These are phyloP conservation scores for Pseudachorutes palmiensis DNA, from an alignment of 1,140 invertebrate genomes.

Conservation along the genomic window DNA sequence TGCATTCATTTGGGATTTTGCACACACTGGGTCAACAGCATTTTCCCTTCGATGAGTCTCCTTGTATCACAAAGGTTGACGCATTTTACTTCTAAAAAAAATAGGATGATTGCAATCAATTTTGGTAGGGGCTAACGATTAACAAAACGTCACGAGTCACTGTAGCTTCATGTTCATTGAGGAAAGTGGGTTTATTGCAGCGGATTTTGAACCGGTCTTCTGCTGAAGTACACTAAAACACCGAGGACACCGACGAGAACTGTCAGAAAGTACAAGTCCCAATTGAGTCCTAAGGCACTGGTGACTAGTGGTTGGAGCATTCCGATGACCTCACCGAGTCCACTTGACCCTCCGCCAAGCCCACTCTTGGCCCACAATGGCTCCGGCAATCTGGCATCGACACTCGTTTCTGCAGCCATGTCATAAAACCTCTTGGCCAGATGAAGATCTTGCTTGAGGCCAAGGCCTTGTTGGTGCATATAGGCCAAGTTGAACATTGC, in stretches of 20 bases:
- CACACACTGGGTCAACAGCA: no score
- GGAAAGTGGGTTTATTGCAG: not conserved
- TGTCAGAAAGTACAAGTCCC: conserved; percentile 88
- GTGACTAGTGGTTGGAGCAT: conserved; percentile 36
- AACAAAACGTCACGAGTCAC: no score
- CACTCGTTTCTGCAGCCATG: conserved; percentile 85
- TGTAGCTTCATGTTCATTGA: no score
- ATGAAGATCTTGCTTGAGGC: conserved; percentile 71
- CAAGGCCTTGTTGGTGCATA: conserved; percentile 97
- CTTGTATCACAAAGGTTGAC: no score
- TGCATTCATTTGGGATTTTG: no score
- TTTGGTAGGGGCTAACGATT: no score
- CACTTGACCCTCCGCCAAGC: not conserved
- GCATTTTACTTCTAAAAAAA: no score
- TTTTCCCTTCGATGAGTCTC: no score
- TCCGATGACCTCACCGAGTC: not conserved
- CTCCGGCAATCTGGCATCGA: conserved; percentile 81
- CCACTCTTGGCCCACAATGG: not conserved
- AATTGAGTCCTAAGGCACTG: conserved; percentile 55
- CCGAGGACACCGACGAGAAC: conserved; percentile 71
- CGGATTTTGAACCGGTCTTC: conserved; percentile 18
- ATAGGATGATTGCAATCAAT: no score
- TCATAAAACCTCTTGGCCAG: conserved; percentile 90
- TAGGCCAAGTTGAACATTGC: conserved; percentile 99
- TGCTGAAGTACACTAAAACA: conserved; percentile 42